These are phyloP conservation scores for Rhyacichthys aspro DNA, from an alignment of 2,797 vertebrate species.

Conservation along the genomic window DNA sequence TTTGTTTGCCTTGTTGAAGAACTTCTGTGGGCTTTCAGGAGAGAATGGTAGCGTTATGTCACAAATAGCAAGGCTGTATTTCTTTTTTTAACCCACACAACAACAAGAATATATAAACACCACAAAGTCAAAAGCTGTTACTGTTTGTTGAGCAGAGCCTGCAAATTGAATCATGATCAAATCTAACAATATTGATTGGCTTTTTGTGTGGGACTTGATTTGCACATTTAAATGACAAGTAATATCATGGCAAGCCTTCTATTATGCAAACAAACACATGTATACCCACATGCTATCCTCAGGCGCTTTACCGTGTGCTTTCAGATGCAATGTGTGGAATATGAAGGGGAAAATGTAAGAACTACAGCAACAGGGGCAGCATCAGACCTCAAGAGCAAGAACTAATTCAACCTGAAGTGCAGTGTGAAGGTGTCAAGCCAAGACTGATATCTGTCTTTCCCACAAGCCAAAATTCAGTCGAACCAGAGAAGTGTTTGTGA, in stretches of 20 bases:
- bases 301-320: constrained; percentile 57
- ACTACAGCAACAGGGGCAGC: constrained; percentile 49
- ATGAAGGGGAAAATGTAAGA: constrained; percentile 60
- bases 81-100: constrained; percentile 59
- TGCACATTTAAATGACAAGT: constrained; percentile 63
- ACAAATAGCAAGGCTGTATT: constrained; percentile 41
- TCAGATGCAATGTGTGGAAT: constrained; percentile 54
- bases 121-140: constrained; percentile 57
- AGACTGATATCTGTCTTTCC: constrained; percentile 57
- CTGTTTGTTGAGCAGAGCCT: constrained; percentile 64
- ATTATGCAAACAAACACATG: constrained; percentile 62
- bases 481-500: constrained; percentile 52
- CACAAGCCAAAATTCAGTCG: constrained; percentile 61
- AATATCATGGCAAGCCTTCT: constrained; percentile 42
- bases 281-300: constrained; percentile 36
- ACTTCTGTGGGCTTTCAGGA: constrained; percentile 39
- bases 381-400: constrained; percentile 62
- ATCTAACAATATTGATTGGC: constrained; percentile 70
- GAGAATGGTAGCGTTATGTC: constrained; percentile 46
- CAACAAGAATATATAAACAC: constrained; percentile 23
- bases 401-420: constrained; percentile 67
- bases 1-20: constrained; percentile 52
- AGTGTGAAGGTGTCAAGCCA: constrained; percentile 43
- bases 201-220: constrained; percentile 70
- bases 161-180: constrained; percentile 75